These are phyloP conservation scores for Bovichtus diacanthus DNA, from an alignment of 2,797 vertebrate genomes.

Conservation along the genomic window DNA sequence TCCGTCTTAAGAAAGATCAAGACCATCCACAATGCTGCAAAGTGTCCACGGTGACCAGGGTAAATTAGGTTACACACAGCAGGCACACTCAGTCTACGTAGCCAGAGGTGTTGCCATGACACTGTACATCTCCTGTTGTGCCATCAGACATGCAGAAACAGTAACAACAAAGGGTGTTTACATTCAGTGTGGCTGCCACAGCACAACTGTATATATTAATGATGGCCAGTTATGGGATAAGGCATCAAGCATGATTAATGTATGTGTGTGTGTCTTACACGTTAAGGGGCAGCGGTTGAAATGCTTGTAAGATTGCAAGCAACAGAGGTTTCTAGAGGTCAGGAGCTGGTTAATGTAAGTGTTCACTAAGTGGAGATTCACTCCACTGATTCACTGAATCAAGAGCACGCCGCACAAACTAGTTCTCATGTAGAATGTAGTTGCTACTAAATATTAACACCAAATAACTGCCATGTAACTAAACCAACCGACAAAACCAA, in stretches of 20 bases:
- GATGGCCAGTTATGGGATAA: constrained; percentile 28
- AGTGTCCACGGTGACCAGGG: constrained; percentile 35
- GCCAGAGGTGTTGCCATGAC: constrained; percentile 49
- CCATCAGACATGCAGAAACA: constrained; percentile 24
- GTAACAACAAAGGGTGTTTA: constrained; percentile 25
- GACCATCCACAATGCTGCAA: constrained; percentile 43
- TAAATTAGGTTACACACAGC: constrained; percentile 15
- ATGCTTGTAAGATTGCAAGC: not conserved
- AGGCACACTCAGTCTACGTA: constrained; percentile 16
- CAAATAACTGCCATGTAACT: not conserved
- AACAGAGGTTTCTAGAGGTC: not conserved
- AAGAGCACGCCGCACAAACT: not conserved
- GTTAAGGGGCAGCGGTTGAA: not conserved
- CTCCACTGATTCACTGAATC: no score
- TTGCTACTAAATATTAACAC: not conserved
- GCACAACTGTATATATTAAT: constrained; percentile 6
- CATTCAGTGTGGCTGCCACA: constrained; percentile 13
- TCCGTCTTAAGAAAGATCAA: constrained; percentile 73
- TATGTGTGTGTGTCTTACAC: constrained; percentile 8
- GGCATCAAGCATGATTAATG: constrained; percentile 19
- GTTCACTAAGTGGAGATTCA: not conserved
- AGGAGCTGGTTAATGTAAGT: not conserved
- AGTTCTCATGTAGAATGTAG: not conserved
- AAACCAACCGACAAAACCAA: not conserved
- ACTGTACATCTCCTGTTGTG: constrained; percentile 11